Base-by-base conservation (phyloP, 1,140 invertebrate genomes). In the Sarcophaga bullata region DNA sequence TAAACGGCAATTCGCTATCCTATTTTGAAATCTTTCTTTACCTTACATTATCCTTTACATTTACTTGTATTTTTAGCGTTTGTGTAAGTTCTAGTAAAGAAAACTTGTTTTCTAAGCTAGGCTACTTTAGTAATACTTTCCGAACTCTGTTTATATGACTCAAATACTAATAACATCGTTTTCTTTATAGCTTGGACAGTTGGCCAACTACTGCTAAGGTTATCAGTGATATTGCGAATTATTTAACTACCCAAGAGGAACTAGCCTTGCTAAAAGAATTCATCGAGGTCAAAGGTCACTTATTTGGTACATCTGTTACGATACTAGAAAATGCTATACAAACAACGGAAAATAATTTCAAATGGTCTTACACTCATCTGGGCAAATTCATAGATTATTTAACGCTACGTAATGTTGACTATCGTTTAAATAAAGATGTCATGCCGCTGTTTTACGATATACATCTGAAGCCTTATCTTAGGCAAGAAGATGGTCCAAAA, bases 391-490 rank as follows among this genome's bases (percentile, higher is more conserved):
- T 81, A 8, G 50, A 25, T 11, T 87, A 81, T 52, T 80, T 88
- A 47, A 68, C 46, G 1, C n/a, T 46, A 8, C 46, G 50, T 6
- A 72, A 81, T 19, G 52, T 19, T 4, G 73, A 85, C 11, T 89
- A 87, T 76, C 86, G 88, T 8, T 81, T 89, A n/a, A 80, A 76
- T 1, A 81, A 68, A 1, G 76, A 58, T 25, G 83, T 89, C 1
- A 10, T 83, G 8, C 95, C 95, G 2, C 87, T 90, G 13, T 90
- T 93, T 75, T 96, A 96, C 85, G 91, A 91, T 19, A 87, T 96
- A 47, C 89, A 91, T 15, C 91, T 96, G 2, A 90, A 91, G 13
- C 92, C 93, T 25, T 91, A 92, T 86, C 91, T 93, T 47, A 48
- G 86, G 8, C 88, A 92, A 15, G 90, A 87, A 5, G 87, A 89